Evolutionary conservation across 2,113 vertebrate species (phyloP).

Genomic region (Hiodon tergisus): DNA sequence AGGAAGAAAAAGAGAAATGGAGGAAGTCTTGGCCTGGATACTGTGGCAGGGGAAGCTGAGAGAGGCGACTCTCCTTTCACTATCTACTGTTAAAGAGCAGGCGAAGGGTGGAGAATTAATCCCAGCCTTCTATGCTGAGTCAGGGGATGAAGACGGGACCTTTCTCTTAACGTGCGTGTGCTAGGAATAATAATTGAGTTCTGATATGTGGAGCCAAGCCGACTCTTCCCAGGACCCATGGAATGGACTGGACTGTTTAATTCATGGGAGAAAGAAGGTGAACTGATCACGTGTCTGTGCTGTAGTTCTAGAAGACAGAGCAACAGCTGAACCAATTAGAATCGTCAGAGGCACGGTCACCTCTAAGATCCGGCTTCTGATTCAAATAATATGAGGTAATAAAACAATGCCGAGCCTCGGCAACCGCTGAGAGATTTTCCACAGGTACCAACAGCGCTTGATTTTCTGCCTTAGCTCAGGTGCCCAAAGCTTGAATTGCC

Average conservation of each 20-base stretch:
- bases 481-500: background rate
- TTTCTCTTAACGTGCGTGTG: conserved; percentile 6
- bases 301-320: background rate
- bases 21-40: background rate
- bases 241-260: background rate
- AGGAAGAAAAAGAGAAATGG: background rate
- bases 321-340: background rate
- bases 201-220: background rate
- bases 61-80: background rate
- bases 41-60: background rate
- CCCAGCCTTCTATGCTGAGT: conserved; percentile 2
- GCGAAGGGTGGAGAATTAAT: background rate
- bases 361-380: background rate
- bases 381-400: background rate
- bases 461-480: background rate
- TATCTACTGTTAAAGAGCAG: background rate
- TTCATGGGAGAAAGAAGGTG: background rate
- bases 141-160: background rate
- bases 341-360: background rate
- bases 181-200: conserved; percentile 1
- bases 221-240: background rate
- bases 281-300: background rate
- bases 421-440: background rate
- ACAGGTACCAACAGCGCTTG: background rate
- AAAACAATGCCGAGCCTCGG: background rate